Evolutionary conservation across 2,888 invertebrate genomes (phyloP).

Genomic region (Acanthococcus lagerstroemiae): DNA sequence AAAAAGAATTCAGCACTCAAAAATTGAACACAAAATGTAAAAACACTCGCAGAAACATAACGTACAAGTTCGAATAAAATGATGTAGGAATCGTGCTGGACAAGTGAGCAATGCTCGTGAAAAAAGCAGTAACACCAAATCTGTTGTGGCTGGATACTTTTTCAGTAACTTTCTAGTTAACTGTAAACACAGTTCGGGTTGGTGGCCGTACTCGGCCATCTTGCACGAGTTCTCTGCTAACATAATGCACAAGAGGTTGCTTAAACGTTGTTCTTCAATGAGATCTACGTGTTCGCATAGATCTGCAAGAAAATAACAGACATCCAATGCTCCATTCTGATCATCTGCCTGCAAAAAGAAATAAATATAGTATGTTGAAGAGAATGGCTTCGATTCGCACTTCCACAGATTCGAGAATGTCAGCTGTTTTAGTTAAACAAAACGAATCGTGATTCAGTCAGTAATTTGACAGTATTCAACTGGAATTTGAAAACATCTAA

Average conservation of each 20-base stretch:
- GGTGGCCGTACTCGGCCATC: not conserved
- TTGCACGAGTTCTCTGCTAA: slow-evolving; percentile 1
- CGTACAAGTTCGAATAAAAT: slow-evolving; percentile 2
- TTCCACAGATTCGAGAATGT: too few relatives aligned
- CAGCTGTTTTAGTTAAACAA: too few relatives aligned
- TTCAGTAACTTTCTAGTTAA: slow-evolving; percentile 3
- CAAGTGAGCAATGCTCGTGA: not conserved
- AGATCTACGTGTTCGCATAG: not conserved
- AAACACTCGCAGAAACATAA: not conserved
- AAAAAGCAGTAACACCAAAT: slow-evolving; percentile 2
- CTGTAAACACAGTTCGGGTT: not conserved
- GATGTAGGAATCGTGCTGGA: not conserved
- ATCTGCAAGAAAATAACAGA: not conserved
- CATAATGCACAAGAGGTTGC: not conserved
- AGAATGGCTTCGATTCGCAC: not conserved
- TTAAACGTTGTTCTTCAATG: not conserved
- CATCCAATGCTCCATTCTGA: not conserved
- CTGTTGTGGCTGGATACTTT: slow-evolving; percentile 2
- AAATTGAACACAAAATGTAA: too few relatives aligned
- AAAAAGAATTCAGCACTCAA: too few relatives aligned
- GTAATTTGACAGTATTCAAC: too few relatives aligned
- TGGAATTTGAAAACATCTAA: too few relatives aligned
- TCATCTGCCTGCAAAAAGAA: slow-evolving; percentile 10
- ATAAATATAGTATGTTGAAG: not conserved
- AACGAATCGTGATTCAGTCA: too few relatives aligned